Evolutionary conservation across 2,888 invertebrate species (phyloP).

Genomic region (Atherix ibis): DNA sequence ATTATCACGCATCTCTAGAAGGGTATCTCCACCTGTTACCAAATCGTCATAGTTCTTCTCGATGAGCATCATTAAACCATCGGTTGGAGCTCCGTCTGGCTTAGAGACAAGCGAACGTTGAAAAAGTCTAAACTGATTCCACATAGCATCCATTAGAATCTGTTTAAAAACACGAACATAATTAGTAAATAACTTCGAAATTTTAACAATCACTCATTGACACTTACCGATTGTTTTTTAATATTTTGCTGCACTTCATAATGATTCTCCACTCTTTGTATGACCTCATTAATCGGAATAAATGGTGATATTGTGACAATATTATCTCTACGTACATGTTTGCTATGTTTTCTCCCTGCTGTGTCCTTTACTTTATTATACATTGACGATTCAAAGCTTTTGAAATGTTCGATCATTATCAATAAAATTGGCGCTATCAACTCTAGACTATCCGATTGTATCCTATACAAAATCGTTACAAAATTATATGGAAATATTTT

Average conservation of each 20-base stretch:
- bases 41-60: conserved; percentile 30
- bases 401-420: conserved; percentile 15
- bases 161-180: too few species aligned
- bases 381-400: conserved; percentile 8
- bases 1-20: conserved; percentile 24
- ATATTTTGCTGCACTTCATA: conserved; percentile 26
- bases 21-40: conserved; percentile 27
- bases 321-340: conserved; percentile 15
- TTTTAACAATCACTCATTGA: too few species aligned
- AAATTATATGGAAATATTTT: too few species aligned
- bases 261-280: conserved; percentile 25
- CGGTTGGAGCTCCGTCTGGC: conserved; percentile 25
- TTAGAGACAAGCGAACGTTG: conserved; percentile 27
- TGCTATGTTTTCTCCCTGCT: conserved; percentile 7
- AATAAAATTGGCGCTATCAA: conserved; percentile 27
- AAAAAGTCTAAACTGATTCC: conserved; percentile 29
- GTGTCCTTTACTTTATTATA: conserved; percentile 15
- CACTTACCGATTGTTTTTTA: conserved; percentile 23
- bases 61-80: conserved; percentile 28
- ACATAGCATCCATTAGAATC: conserved; percentile 22
- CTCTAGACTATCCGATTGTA: conserved; percentile 29
- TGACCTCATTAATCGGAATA: conserved; percentile 22
- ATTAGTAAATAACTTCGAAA: too few species aligned
- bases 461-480: conserved; percentile 16
- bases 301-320: conserved; percentile 20